Conservation (phyloP, 1,140 invertebrate genomes). For the Pseudobourletiella spinata region DNA sequence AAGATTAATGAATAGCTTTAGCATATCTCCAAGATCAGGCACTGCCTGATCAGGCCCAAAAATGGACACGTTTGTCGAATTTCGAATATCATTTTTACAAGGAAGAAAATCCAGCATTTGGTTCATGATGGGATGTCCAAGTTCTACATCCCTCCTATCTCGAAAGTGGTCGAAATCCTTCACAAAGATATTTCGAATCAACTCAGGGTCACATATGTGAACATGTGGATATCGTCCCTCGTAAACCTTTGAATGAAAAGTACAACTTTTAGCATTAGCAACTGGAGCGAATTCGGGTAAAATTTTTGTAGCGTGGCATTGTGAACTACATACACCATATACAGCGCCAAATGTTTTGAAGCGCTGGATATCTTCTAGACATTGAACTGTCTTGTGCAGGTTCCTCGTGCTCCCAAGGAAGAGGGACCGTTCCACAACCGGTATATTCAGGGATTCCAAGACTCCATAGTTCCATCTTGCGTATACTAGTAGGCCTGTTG, state of each 20-base stretch:
- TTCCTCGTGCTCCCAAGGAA: not conserved
- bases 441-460: slow-evolving; percentile 22
- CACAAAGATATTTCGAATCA: slow-evolving; percentile 44
- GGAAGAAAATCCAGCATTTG: slow-evolving; percentile 30
- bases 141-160: slow-evolving; percentile 39
- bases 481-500: slow-evolving; percentile 5
- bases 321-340: slow-evolving; percentile 20
- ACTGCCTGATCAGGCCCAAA: too few relatives aligned
- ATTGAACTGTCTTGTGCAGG: not conserved
- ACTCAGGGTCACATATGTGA: slow-evolving; percentile 43
- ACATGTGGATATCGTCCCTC: slow-evolving; percentile 40
- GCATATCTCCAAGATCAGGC: too few relatives aligned
- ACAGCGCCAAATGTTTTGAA: not conserved
- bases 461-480: slow-evolving; percentile 30
- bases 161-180: slow-evolving; percentile 47
- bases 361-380: not conserved
- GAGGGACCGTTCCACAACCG: slow-evolving; percentile 16
- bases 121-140: slow-evolving; percentile 25
- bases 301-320: too few relatives aligned
- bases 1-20: slow-evolving; percentile 30
- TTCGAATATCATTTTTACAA: too few relatives aligned
- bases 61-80: too few relatives aligned
- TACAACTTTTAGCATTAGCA: too few relatives aligned
- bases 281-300: too few relatives aligned
- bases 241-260: slow-evolving; percentile 24